These are phyloP conservation scores for Caloenas nicobarica DNA, from an alignment of 2,113 vertebrate species.

Conservation along the genomic window DNA sequence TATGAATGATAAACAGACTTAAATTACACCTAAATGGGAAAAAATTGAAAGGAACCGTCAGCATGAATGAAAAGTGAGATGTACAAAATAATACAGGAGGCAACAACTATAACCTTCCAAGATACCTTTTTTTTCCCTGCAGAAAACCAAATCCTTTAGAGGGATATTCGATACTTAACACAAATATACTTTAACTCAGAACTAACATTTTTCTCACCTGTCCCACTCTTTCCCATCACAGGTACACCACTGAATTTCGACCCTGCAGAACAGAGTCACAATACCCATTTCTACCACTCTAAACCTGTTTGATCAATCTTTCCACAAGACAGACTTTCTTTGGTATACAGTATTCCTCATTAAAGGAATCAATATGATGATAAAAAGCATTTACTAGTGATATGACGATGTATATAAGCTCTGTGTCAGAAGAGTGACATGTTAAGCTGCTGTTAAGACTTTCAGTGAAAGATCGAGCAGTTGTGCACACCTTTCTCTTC, in stretches of 20 bases:
- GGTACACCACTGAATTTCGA: neutral
- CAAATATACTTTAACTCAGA: neutral
- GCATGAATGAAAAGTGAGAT: constrained; percentile 78
- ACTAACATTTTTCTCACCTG: neutral
- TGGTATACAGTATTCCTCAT: neutral
- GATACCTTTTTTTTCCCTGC: neutral
- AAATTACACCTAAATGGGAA: constrained; percentile 95
- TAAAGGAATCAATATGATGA: neutral
- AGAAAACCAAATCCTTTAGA: neutral
- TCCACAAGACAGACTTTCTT: neutral
- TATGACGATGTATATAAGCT: neutral
- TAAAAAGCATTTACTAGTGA: neutral
- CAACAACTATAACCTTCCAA: constrained; percentile 44
- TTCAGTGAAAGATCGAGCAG: constrained; percentile 11
- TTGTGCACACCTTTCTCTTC: neutral
- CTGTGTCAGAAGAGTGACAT: neutral
- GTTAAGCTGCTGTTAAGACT: neutral
- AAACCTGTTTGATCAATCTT: neutral
- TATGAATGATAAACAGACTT: constrained; percentile 91
- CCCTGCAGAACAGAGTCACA: neutral
- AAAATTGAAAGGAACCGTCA: constrained; percentile 83
- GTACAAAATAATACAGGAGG: constrained; percentile 69
- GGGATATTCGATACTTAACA: neutral
- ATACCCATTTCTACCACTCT: neutral
- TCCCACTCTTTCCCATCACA: neutral